Evolutionary conservation across 1,140 invertebrate species (phyloP), one percentile per base, ranked within the genome.

Genomic region (Drosophila auraria): DNA sequence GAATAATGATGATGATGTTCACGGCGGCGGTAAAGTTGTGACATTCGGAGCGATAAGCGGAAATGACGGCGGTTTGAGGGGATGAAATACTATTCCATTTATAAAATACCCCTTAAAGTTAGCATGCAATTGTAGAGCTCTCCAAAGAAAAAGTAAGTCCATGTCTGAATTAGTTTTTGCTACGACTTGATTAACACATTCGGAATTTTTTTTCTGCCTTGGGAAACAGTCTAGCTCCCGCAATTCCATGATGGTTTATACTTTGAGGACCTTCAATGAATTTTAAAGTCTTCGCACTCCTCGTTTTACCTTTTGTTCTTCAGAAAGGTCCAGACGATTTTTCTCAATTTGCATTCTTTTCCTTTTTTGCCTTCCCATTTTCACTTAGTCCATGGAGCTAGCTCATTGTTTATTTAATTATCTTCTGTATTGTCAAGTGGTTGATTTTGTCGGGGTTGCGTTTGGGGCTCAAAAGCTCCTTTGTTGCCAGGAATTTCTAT

Each of bases 351-450:
- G 78, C 84, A 87, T 87, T 87, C 76, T 78, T 69, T 76, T 20
- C 25, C 23, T 76, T 75, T 20, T 61, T 51, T 36, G 15, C 36
- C 23, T 78, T 47, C 57, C 63, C 72, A 78, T 78, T 87, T 79
- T 90, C 70, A 78, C 60, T 86, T 86, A 70, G 78, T 81, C 78
- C 78, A 38, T n/a, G 53, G 75, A 78, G 83, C 36, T 78, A 57
- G 80, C 77, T 90, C 82, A 90, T 90, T 87, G 86, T 90, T 87
- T 87, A 87, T 87, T 87, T 87, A 87, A 87, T 87, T 87, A 87
- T 87, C 70, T 70, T 87, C 84, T 86, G 84, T 90, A 89, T 90
- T 87, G 86, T 90, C 86, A 87, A 87, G 82, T 90, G 84, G 78
- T 79, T 86, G 86, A 78, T 70, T 81, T 78, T 70, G 61, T 70